Evolutionary conservation across 2,888 invertebrate species (phyloP).

Genomic region (Agrochola lota): DNA sequence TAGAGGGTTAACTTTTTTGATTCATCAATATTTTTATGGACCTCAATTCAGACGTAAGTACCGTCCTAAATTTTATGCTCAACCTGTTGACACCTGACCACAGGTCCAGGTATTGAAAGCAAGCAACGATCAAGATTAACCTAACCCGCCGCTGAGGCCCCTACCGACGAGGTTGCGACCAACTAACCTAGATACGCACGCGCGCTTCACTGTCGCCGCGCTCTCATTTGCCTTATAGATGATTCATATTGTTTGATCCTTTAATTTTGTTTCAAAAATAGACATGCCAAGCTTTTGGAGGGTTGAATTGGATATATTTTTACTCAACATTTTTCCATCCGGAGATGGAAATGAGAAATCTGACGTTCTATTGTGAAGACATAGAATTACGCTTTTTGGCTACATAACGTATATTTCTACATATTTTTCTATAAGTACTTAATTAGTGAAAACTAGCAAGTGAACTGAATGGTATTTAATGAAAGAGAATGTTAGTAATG

Average conservation of each 20-base stretch:
- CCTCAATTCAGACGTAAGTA: too few species aligned
- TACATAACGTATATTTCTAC: too few species aligned
- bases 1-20: conserved; percentile 8
- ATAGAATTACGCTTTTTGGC: neutral
- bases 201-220: conserved; percentile 68
- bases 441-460: neutral
- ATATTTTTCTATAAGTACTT: too few species aligned
- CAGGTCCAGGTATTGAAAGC: conserved; percentile 43
- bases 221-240: conserved; percentile 62
- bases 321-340: neutral
- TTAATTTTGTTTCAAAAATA: conserved; percentile 36
- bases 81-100: conserved; percentile 28
- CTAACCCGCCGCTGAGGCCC: conserved; percentile 65
- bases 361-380: neutral
- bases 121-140: conserved; percentile 66
- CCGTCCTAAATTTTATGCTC: neutral
- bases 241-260: conserved; percentile 62
- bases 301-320: neutral
- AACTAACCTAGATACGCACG: conserved; percentile 68
- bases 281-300: neutral
- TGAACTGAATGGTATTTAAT: neutral
- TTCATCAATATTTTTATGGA: neutral
- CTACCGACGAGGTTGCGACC: conserved; percentile 67
- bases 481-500: conserved; percentile 16
- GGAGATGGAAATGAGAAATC: neutral